phyloP scores from a whole-genome alignment of 23 tunicate species.

The Diplosoma virens region DNA sequence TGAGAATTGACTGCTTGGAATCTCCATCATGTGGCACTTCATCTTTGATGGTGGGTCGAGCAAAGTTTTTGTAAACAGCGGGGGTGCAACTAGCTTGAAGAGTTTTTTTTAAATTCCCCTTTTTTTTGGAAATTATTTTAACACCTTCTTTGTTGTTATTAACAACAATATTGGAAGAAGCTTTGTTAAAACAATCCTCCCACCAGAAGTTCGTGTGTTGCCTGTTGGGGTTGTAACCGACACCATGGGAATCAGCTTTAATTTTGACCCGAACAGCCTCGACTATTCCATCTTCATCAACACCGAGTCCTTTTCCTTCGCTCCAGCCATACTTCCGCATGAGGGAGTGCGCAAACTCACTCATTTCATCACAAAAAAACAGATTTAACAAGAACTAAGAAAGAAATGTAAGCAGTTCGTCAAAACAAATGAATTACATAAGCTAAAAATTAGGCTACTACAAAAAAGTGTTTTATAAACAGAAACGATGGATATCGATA shows the following conservation, averaged over 20 bases:
- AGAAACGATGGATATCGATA: too few species aligned
- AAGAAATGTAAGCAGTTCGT: too few species aligned
- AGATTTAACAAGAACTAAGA: too few species aligned
- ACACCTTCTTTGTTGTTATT: background rate
- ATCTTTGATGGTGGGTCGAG: too few species aligned
- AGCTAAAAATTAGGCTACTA: too few species aligned
- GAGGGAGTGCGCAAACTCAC: constrained; percentile 43
- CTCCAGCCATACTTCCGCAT: constrained; percentile 59
- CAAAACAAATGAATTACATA: too few species aligned
- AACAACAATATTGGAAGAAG: constrained; percentile 36
- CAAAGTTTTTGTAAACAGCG: background rate
- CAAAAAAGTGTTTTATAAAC: too few species aligned
- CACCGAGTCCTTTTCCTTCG: constrained; percentile 70
- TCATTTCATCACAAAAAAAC: too few species aligned
- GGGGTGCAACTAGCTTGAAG: background rate
- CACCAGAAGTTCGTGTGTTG: constrained; percentile 51
- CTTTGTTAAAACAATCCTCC: constrained; percentile 38
- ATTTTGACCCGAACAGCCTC: constrained; percentile 72
- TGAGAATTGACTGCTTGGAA: background rate
- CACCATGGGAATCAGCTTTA: constrained; percentile 53
- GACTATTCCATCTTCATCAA: constrained; percentile 57
- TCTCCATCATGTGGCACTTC: constrained; percentile 1
- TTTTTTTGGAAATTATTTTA: background rate
- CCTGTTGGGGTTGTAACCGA: constrained; percentile 34
- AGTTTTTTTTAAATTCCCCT: background rate